Base-by-base conservation (phyloP, 1,140 invertebrate genomes). In the Nasonia vitripennis region DNA sequence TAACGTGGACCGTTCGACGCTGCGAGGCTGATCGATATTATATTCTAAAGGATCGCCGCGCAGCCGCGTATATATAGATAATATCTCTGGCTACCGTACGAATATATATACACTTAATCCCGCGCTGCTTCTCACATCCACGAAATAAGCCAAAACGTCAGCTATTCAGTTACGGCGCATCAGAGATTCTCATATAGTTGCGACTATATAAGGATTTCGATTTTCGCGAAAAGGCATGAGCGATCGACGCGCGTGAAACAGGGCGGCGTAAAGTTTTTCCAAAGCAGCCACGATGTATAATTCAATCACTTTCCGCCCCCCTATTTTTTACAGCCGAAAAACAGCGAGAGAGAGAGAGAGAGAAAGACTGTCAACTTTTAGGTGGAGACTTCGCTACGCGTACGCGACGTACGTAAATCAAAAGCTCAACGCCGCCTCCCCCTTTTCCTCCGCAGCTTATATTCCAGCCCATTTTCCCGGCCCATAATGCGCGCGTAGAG, bases 71-170 rank as follows among this genome's bases (percentile, higher is more conserved):
- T 27, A 27, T 45, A 10, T 45, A 85, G 7, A 92, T 92, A 92
- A 90, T 89, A 92, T 92, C 89, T 89, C 83, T 84, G 86, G 85
- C 88, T 87, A 85, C 78, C 73, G 23, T 20, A 23, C 20, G 34
- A 78, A 51, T 70, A 67, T 4, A 9, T n/a, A 37, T 37, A 34
- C 11, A 2, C 11, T 10, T 71, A 31, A 20, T 12, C 14, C 62
- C 70, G 2, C 17, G 7, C 0, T 0, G 27, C 27, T 67, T 67
- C 62, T 67, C 62, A 10, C 9, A 85, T 81, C 51, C 79, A 78
- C 75, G 83, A 82, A 9, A 37, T 37, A 87, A 88, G 88, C 87
- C 88, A 89, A 91, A 75, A 90, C 67, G 89, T 91, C 91, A 92
- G 91, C 91, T 92, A 91, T 37, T 5, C 5, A 37, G 2, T 4